Evolutionary conservation across 2,113 vertebrate genomes (phyloP), one percentile per base, ranked within the genome.

Genomic region (Tragelaphus strepsiceros): DNA sequence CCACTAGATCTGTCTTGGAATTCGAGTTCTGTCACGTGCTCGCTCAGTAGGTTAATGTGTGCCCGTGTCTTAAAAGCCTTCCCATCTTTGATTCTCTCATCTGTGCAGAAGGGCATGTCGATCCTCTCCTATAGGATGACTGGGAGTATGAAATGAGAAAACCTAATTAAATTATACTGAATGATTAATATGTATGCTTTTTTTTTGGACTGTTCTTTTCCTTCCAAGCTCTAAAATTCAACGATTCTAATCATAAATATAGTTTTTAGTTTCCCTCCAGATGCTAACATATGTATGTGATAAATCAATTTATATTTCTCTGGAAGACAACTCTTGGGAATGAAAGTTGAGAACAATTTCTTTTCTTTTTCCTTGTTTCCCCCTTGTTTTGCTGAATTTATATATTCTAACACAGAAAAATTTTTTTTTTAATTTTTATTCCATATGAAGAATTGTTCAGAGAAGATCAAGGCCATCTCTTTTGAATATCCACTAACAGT

Each of bases 251-350:
- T 86, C 56, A 26, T 61, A 88, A 94, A 71, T 88, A 46, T 49
- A 86, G 71, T 93, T 83, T n/a, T 88, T 64, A 53, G 35, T 77
- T 95, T 87, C 15, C 26, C 26, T 94, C 54, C 95, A 91, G 93
- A 89, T 91, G 39, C 85, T 92, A n/a, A 91, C 54, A 95, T 94
- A 71, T 95, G 81, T 87, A 54, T 89, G 78, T 88, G 67, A 93
- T 96, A 95, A 97, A 94, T 92, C 80, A 96, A 35, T 78, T 96
- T 95, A 43, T 93, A 30, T 97, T 95, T 97, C 77, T 87, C 30
- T 90, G 78, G 74, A 94, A 90, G 32, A 54, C 59, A 93, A n/a
- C 59, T 78, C 82, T 82, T 93, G 83, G 90, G 94, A 87, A 87
- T 89, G 53, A 26, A 94, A 59, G 8, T 61, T 46, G 59, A 62